These are phyloP conservation scores for Nesogale talazaci DNA, from an alignment of 2,113 vertebrate species.

Conservation along the genomic window DNA sequence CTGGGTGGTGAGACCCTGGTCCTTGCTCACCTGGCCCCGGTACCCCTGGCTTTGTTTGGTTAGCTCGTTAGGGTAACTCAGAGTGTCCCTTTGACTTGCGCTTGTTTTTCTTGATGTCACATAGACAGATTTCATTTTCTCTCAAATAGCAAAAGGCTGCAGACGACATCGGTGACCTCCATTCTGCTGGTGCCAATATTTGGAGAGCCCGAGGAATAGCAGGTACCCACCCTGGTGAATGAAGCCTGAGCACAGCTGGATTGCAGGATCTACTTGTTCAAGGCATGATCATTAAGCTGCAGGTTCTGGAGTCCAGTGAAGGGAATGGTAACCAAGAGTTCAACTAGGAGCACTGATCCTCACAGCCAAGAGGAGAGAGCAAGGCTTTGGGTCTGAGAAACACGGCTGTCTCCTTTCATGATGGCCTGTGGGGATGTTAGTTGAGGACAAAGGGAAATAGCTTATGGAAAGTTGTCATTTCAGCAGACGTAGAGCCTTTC, in stretches of 20 bases:
- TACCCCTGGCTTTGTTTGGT: background rate
- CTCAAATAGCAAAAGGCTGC: constrained; percentile 67
- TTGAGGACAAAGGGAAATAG: background rate
- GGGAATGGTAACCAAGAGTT: background rate
- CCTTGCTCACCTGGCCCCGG: fast-evolving
- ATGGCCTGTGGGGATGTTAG: background rate
- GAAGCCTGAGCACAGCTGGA: background rate
- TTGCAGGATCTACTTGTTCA: fast-evolving
- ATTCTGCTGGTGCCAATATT: background rate
- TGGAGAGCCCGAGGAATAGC: constrained; percentile 13
- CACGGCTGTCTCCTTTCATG: background rate
- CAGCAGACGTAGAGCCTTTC: background rate
- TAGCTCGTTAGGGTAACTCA: background rate
- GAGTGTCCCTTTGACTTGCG: background rate
- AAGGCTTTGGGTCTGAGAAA: background rate
- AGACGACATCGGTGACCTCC: background rate
- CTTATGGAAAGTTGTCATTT: background rate
- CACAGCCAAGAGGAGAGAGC: background rate
- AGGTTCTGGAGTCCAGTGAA: background rate
- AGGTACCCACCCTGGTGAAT: constrained; percentile 68
- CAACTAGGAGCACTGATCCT: background rate
- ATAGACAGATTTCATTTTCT: constrained; percentile 57
- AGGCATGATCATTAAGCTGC: background rate
- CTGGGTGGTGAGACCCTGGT: background rate
- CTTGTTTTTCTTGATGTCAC: background rate